Base-by-base conservation (phyloP, 2,888 invertebrate genomes). In the Dendrolimus pini region DNA sequence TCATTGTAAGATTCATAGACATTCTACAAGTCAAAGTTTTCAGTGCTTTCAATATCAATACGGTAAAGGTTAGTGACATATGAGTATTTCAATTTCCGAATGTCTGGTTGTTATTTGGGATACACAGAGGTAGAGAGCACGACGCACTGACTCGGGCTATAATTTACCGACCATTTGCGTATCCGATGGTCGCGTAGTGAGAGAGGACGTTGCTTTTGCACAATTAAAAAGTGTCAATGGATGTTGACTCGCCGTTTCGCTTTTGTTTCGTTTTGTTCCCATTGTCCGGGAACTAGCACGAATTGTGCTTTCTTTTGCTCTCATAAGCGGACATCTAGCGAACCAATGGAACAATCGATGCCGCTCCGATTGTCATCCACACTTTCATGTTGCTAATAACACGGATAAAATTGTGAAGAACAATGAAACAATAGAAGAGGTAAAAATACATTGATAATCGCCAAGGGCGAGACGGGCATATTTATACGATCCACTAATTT, bases 21-120 rank as follows among this genome's bases (percentile, higher is more conserved):
- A 58, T 68, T 78, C 80, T 82, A 64, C 64, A 67, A 65, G 64
- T 66, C 65, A 65, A 63, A 64, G 68, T 65, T 73, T 69, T 77
- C 78, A 75, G 77, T 79, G 74, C 75, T 79, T 76, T 74, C 70
- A 72, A 65, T 75, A 74, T 80, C 83, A 81, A 81, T 81, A 80
- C 77, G 76, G 72, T 74, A 73, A 77, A 72, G 72, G 71, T 72
- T 77, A 74, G 77, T 85, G 83, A 85, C 85, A 85, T 81, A 83
- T 80, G 85, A 85, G 82, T 80, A 83, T 84, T 83, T 85, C 83
- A 84, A 86, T 85, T 83, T 85, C 84, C 84, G 83, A 82, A 78
- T 75, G 78, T 73, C 72, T 70, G 73, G 75, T 84, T 78, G 82
- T 84, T 83, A 80, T 72, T 70, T 74, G 71, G 70, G 67, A 70